Percentiles rank a stretch among this genome's conserved stretches.
phyloP scores from a whole-genome alignment of 1,140 invertebrate genomes.

The Goniozus legneri region DNA sequence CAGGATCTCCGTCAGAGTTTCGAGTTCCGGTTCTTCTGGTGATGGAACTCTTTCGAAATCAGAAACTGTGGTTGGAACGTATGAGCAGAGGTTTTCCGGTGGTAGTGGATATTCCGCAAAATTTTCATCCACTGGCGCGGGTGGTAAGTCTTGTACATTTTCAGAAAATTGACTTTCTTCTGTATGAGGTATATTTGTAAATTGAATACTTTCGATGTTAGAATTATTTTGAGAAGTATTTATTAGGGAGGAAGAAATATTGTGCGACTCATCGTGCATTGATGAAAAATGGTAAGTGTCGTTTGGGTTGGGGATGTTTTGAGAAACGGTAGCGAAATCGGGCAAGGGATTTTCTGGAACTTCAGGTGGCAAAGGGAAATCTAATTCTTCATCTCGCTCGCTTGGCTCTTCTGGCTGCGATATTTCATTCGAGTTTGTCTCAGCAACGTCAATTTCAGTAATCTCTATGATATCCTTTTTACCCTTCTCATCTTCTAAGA shows the following conservation, averaged over 20 bases:
- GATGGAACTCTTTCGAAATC: constrained; percentile 5
- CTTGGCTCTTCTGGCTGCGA: neutral
- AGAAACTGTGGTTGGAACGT: neutral
- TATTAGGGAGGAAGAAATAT: no score
- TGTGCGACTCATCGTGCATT: no score
- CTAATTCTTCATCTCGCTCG: neutral
- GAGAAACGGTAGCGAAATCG: no score
- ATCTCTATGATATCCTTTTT: neutral
- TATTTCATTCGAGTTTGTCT: neutral
- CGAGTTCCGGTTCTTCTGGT: constrained; percentile 11
- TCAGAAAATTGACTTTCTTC: no score
- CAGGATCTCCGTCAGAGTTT: constrained; percentile 22
- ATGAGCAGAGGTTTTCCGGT: constrained; percentile 26
- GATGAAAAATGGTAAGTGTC: no score
- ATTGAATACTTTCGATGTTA: no score
- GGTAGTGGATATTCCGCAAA: constrained; percentile 20
- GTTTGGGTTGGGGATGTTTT: no score
- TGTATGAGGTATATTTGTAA: no score
- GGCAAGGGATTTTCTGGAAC: neutral
- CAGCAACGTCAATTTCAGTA: neutral
- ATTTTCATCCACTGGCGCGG: constrained; percentile 6
- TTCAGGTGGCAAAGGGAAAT: neutral
- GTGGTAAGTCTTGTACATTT: no score
- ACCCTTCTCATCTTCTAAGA: no score
- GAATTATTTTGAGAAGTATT: no score